These are phyloP conservation scores for Pseudomyrmex concolor DNA, from an alignment of 1,140 invertebrate genomes.

Conservation along the genomic window DNA sequence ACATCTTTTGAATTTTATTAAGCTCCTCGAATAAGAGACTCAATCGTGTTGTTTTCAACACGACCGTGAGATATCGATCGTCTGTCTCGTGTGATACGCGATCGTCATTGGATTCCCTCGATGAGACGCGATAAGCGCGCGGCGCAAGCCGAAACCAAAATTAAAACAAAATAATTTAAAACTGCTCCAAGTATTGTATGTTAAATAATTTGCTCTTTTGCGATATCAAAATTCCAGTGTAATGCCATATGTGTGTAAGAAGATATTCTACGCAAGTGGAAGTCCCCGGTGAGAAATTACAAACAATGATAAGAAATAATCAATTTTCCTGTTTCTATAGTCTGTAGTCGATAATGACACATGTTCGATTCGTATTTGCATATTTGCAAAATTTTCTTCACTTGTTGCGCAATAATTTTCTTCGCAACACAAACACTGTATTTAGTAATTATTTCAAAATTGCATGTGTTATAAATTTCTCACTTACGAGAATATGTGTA, in stretches of 20 bases:
- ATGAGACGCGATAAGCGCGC: not conserved
- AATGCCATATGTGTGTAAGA: not conserved
- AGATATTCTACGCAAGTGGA: not conserved
- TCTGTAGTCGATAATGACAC: constrained; percentile 14
- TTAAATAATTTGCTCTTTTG: not conserved
- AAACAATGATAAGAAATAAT: not conserved
- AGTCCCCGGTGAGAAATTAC: not conserved
- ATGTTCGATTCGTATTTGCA: constrained; percentile 23
- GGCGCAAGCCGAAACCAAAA: not conserved
- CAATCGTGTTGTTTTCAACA: constrained; percentile 33
- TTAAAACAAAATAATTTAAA: no score
- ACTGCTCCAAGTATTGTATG: no score
- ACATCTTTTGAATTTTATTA: constrained; percentile 41
- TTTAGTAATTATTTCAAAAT: not conserved
- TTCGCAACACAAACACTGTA: constrained; percentile 8
- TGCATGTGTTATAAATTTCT: no score
- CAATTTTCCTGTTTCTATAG: constrained; percentile 31
- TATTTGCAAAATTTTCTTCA: constrained; percentile 13
- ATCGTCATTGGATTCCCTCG: not conserved
- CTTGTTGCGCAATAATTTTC: constrained; percentile 13
- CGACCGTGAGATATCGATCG: constrained; percentile 45
- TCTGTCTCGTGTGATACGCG: not conserved
- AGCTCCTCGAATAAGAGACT: constrained; percentile 13
- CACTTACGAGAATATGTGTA: no score
- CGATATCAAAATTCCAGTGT: no score